These are phyloP conservation scores for Campylorhamphus procurvoides DNA, from an alignment of 2,113 vertebrate genomes.

Conservation along the genomic window DNA sequence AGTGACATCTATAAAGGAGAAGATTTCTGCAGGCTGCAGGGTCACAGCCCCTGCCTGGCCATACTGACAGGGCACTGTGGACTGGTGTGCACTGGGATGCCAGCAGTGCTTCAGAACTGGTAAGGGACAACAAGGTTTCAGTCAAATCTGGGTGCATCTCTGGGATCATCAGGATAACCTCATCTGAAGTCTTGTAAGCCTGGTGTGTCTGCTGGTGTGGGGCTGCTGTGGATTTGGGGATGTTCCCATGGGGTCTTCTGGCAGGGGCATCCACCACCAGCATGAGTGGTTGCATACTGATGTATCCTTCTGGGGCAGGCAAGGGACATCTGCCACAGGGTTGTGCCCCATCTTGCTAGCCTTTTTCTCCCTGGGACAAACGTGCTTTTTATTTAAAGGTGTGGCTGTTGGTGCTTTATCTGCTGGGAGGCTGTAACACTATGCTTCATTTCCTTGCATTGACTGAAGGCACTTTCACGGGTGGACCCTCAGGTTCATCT, in stretches of 20 bases:
- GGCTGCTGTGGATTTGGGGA: not conserved
- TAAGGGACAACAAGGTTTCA: not conserved
- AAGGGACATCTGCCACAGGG: not conserved
- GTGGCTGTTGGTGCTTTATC: not conserved
- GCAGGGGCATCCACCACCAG: not conserved
- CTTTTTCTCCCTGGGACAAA: not conserved
- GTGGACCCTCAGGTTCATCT: not conserved
- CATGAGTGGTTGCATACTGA: fast-evolving
- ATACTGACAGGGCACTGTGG: fast-evolving
- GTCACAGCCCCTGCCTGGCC: not conserved
- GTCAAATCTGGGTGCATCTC: not conserved
- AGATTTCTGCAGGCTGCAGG: not conserved
- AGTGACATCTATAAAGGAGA: not conserved
- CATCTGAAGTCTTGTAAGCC: not conserved
- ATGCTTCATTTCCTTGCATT: not conserved
- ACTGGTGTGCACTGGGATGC: not conserved
- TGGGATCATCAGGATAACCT: not conserved
- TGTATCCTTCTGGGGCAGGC: not conserved
- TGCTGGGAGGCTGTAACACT: not conserved
- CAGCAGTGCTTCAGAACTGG: not conserved
- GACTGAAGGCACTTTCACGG: not conserved
- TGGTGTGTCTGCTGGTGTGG: not conserved
- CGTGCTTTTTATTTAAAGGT: not conserved
- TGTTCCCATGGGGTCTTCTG: not conserved
- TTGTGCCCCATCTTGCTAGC: fast-evolving